Percentiles rank a stretch among this genome's conserved stretches.
Evolutionary conservation across 2,888 invertebrate genomes (phyloP).

Genomic region (Aspidiotus destructor): DNA sequence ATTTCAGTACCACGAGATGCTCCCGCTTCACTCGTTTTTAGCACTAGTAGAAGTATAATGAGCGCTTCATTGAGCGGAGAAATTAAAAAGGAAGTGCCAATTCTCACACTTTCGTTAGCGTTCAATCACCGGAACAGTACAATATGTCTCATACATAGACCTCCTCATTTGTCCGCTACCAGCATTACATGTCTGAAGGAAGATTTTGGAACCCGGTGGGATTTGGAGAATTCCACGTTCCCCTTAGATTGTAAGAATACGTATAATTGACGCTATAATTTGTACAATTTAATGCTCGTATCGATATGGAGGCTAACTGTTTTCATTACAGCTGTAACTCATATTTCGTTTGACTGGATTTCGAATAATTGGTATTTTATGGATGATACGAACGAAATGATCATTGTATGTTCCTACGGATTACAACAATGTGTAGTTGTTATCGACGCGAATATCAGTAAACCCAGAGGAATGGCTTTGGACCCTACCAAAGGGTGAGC

Average conservation of each 20-base stretch:
- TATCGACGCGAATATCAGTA: slow-evolving; percentile 55
- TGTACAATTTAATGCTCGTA: not conserved
- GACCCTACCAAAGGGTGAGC: slow-evolving; percentile 63
- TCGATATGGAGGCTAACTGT: not conserved
- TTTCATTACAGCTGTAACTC: slow-evolving; percentile 50
- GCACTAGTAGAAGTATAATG: slow-evolving; percentile 56
- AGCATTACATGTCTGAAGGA: slow-evolving; percentile 57
- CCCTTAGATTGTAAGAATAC: slow-evolving; percentile 51
- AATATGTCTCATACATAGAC: slow-evolving; percentile 56
- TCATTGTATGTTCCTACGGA: slow-evolving; percentile 58
- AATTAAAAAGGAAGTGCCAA: slow-evolving; percentile 42
- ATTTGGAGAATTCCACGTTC: slow-evolving; percentile 52
- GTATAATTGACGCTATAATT: not conserved
- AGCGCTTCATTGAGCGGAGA: slow-evolving; percentile 52
- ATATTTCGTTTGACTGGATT: slow-evolving; percentile 74
- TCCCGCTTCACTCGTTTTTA: slow-evolving; percentile 57
- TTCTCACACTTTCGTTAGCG: slow-evolving; percentile 49
- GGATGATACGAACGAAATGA: slow-evolving; percentile 56
- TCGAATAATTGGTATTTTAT: slow-evolving; percentile 77
- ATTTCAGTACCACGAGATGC: slow-evolving; percentile 54
- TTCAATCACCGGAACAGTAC: slow-evolving; percentile 59
- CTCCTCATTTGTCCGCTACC: slow-evolving; percentile 50
- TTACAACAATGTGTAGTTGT: slow-evolving; percentile 60
- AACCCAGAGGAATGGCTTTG: slow-evolving; percentile 63
- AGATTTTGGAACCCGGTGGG: slow-evolving; percentile 52